Conservation (phyloP, 2,113 vertebrate species). For the Anolis sagrei region DNA sequence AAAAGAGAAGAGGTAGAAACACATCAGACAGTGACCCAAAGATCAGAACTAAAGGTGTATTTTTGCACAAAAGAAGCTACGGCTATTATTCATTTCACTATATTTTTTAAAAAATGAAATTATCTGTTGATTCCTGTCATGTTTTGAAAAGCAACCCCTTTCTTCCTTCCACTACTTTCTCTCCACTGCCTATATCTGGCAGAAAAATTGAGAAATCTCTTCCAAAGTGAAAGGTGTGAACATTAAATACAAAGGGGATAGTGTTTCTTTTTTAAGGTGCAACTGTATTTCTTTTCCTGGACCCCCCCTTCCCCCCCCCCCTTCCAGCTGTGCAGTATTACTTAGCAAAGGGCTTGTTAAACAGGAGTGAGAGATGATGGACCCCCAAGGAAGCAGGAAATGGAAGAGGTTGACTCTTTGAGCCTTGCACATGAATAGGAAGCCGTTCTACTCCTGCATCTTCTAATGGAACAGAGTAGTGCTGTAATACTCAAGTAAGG, state of each 20-base stretch:
- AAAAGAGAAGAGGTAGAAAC: neutral
- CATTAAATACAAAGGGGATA: conserved; percentile 41
- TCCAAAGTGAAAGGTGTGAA: conserved; percentile 48
- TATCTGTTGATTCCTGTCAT: conserved; percentile 5
- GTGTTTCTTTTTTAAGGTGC: conserved; percentile 37
- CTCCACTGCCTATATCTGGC: conserved; percentile 42
- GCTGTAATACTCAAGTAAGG: conserved; percentile 52
- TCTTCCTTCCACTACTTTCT: conserved; percentile 33
- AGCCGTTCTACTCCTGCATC: conserved; percentile 48
- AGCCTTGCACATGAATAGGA: conserved; percentile 63
- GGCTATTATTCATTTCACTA: conserved; percentile 30
- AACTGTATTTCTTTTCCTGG: conserved; percentile 51
- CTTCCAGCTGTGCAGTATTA: conserved; percentile 57
- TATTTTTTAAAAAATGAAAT: conserved; percentile 18
- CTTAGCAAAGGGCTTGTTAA: conserved; percentile 62
- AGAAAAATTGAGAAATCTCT: conserved; percentile 39
- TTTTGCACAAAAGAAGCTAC: neutral
- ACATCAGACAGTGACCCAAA: neutral
- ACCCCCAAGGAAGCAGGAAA: conserved; percentile 71
- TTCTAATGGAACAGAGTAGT: conserved; percentile 62
- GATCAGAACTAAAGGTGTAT: neutral
- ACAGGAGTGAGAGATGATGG: conserved; percentile 73
- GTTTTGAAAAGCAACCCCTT: conserved; percentile 21
- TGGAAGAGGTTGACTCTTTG: conserved; percentile 60
- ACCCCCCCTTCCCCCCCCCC: conserved; percentile 51